A percentile compares a stretch with the other conserved stretches of the same genome.
These are phyloP conservation scores for Drosophila multiciliata DNA, from an alignment of 2,888 invertebrate genomes.

Conservation along the genomic window DNA sequence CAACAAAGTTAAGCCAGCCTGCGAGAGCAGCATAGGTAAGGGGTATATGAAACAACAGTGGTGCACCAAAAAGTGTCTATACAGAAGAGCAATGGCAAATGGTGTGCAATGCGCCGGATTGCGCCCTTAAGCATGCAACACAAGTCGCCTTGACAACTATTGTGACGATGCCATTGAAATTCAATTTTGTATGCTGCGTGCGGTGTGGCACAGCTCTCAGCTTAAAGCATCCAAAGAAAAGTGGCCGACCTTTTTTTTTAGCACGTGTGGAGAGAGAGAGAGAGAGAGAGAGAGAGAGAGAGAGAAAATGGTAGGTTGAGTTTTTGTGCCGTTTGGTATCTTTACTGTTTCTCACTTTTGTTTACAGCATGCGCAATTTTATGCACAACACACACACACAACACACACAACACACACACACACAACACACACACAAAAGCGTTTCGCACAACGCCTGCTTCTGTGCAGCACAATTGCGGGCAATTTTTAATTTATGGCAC, in stretches of 20 bases:
- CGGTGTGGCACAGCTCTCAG: constrained; percentile 27
- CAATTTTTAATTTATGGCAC: constrained; percentile 70
- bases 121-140: constrained; percentile 59
- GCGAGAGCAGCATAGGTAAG: not conserved
- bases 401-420: constrained; percentile 45
- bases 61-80: constrained; percentile 25
- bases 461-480: constrained; percentile 48
- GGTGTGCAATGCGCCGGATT: constrained; percentile 31
- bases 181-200: constrained; percentile 62
- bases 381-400: constrained; percentile 39
- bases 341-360: constrained; percentile 40
- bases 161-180: constrained; percentile 70
- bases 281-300: not conserved
- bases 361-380: constrained; percentile 49
- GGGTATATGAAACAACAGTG: constrained; percentile 32
- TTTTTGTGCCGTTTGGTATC: not conserved
- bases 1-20: not conserved
- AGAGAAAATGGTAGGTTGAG: not conserved
- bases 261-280: too few species aligned
- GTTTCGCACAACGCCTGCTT: constrained; percentile 10
- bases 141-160: constrained; percentile 74
- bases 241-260: constrained; percentile 14
- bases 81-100: constrained; percentile 40
- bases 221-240: constrained; percentile 5
- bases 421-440: constrained; percentile 42